Base-by-base conservation (phyloP, 1,140 invertebrate species). In the Drosophila fuyamai region DNA sequence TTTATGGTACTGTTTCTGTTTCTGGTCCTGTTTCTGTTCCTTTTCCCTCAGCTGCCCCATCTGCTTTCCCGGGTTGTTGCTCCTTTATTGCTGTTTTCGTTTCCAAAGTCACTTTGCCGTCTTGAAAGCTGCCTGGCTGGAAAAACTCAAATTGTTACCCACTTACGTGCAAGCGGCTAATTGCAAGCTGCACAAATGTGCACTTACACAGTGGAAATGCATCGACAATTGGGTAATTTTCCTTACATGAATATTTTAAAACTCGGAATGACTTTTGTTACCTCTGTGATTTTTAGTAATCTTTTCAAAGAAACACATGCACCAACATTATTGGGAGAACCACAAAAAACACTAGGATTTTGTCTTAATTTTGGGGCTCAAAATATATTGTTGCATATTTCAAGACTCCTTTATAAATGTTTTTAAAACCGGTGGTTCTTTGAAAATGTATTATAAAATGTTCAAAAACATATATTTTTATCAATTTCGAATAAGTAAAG, bases 91-190 rank as follows among this genome's bases (percentile, higher is more conserved):
- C 59, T 38, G 41, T 38, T 54, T 54, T 55, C 32, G 18, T 55
- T 46, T 41, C 13, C 44, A n/a, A 41, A 46, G 62, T 44, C 48
- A 50, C 48, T 16, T 9, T 36, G 32, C 50, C 50, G 10, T 36
- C 43, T 14, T 29, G 32, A 51, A 16, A 51, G 60, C 36, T 53
- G 43, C 40, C 35, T 43, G 61, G 32, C 23, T 23, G 23, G 46
- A 75, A 43, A 38, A 76, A 66, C 55, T 50, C 50, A 76, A 75
- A 54, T 54, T 55, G 61, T 59, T 75, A 41, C 48, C 62, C 57
- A 76, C 60, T 76, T 76, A 76, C 73, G 61, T 76, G 61, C 73
- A 55, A 40, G 48, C 54, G 53, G 73, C 73, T 76, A 76, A 76
- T 76, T 76, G 73, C 73, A 67, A 36, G 72, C 73, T 57, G 54